Evolutionary conservation across 2,113 vertebrate genomes (phyloP), one percentile per base, ranked within the genome.

Genomic region (Telmatochromis sp.): DNA sequence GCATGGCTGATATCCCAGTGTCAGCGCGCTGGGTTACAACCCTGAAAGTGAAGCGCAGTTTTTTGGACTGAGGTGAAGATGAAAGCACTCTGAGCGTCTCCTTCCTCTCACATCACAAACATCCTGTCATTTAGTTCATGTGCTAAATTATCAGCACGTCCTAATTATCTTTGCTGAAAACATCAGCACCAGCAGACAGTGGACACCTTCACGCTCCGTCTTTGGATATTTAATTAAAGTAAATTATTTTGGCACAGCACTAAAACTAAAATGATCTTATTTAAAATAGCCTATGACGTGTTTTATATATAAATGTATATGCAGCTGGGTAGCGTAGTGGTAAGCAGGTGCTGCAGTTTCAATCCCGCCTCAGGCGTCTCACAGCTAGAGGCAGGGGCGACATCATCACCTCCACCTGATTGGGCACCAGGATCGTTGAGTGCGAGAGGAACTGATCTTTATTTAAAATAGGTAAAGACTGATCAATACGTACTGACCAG

Each of bases 1-100:
- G 31, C 31, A 2, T 12, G 31, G 0, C 31, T 1, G 7, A 35
- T n/a, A 19, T 33, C 2, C 0, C 31, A n/a, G 17, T 12, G 60
- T 37, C 31, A 12, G 3, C 1, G 0, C 3, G 1, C 19, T n/a
- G 31, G 60, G 17, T 2, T 65, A 35, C 60, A 33, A 2, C 57
- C 15, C 14, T 17, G 1, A 33, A 60, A 60, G 15, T 60, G 1
- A 60, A 10, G 7, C 0, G 0, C 2, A 17, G 21, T 9, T 31
- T 15, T 31, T 31, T 2, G 26, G 26, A 4, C 57, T n/a, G 58
- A 60, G 14, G 15, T 60, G 9, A 2, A 63, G 58, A 35, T 35
- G 28, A 5, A 65, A 2, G 3, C 60, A 35, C 58, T 35, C 9
- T 11, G 58, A 37, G n/a, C 3, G 4, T 37, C 31, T 12, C 6